These are phyloP conservation scores for Oxystoma pomonae DNA, from an alignment of 2,888 invertebrate species.

Conservation along the genomic window DNA sequence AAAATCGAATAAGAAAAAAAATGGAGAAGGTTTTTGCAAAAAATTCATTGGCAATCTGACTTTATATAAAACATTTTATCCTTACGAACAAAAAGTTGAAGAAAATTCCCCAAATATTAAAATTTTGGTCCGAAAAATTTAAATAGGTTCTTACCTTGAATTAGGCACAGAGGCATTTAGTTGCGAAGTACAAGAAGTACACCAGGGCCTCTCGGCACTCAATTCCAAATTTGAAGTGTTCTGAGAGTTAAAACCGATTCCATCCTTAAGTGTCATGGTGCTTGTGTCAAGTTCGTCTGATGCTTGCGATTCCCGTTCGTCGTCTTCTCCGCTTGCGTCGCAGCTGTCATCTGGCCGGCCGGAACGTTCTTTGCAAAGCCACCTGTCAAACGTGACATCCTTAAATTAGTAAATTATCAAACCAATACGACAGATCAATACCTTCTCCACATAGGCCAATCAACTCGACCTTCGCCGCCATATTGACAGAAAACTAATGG, in stretches of 20 bases:
- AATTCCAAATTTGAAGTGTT: slow-evolving; percentile 43
- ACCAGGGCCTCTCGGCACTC: slow-evolving; percentile 55
- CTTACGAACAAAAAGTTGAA: not conserved
- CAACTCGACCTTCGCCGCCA: too few relatives aligned
- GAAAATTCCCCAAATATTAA: not conserved
- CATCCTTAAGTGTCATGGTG: slow-evolving; percentile 60
- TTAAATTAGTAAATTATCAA: not conserved
- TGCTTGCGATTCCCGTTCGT: slow-evolving; percentile 70
- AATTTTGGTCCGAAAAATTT: not conserved
- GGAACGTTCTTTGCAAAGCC: slow-evolving; percentile 56
- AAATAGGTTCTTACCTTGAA: slow-evolving; percentile 12
- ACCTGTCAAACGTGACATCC: slow-evolving; percentile 33
- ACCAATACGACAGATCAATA: too few relatives aligned
- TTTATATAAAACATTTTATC: not conserved
- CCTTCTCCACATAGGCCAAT: too few relatives aligned
- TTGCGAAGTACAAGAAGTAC: slow-evolving; percentile 82
- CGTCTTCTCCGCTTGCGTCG: slow-evolving; percentile 87
- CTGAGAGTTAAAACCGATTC: slow-evolving; percentile 36
- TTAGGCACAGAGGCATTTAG: slow-evolving; percentile 49
- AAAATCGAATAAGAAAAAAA: too few relatives aligned
- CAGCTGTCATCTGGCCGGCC: slow-evolving; percentile 67
- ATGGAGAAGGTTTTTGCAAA: too few relatives aligned
- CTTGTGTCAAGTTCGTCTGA: slow-evolving; percentile 77
- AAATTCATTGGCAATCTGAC: slow-evolving; percentile 5
- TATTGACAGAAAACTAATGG: too few relatives aligned